Evolutionary conservation across 2,888 invertebrate species (phyloP).

Genomic region (Mythimna albipuncta): DNA sequence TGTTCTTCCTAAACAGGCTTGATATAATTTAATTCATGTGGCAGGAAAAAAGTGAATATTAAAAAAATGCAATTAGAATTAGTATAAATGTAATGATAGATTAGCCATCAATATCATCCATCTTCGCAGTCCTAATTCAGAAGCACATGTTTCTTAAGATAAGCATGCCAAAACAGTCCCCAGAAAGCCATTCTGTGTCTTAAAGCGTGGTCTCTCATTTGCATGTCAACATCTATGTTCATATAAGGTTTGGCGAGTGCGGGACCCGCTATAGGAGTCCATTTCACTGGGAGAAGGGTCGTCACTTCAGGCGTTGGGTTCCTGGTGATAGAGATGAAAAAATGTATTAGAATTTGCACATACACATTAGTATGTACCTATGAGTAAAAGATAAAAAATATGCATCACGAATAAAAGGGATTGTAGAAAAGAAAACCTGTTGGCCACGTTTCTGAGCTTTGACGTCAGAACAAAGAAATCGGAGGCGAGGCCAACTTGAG

Average conservation of each 20-base stretch:
- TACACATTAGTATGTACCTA: not conserved
- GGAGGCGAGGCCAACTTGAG: too few species aligned
- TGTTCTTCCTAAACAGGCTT: too few species aligned
- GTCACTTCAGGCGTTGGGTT: conserved; percentile 74
- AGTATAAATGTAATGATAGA: too few species aligned
- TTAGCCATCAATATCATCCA: not conserved
- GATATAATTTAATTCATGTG: too few species aligned
- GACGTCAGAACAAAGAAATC: too few species aligned
- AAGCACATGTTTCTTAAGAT: conserved; percentile 60
- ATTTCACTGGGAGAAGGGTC: conserved; percentile 69
- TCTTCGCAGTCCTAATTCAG: conserved; percentile 23
- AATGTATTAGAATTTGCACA: not conserved
- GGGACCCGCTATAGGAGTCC: conserved; percentile 67
- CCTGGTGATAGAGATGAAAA: conserved; percentile 64
- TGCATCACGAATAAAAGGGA: too few species aligned
- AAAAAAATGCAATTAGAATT: too few species aligned
- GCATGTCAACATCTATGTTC: conserved; percentile 69
- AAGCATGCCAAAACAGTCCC: conserved; percentile 71
- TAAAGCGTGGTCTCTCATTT: conserved; percentile 66
- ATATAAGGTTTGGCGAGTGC: conserved; percentile 65
- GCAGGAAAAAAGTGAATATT: too few species aligned
- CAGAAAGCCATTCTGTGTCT: conserved; percentile 74
- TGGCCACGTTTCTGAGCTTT: too few species aligned
- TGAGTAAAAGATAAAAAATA: too few species aligned
- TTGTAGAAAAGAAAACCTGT: too few species aligned